Conservation (phyloP, 2,797 vertebrate species). For the Parauchenoglanis punctatus region DNA sequence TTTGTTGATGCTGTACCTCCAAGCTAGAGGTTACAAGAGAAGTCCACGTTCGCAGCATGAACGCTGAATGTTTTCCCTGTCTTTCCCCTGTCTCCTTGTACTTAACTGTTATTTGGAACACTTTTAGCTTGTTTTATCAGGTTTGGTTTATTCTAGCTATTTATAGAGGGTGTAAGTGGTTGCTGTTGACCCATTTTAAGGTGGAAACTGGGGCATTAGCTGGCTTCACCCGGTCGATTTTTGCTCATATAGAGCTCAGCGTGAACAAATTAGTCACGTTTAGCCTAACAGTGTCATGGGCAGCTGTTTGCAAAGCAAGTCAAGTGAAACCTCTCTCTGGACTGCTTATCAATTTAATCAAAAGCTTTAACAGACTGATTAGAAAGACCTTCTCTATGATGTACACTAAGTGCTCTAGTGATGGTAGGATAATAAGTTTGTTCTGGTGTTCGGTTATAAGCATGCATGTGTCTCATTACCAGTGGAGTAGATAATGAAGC, state of each 20-base stretch:
- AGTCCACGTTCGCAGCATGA: not conserved
- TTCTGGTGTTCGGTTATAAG: not conserved
- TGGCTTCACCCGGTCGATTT: constrained; percentile 66
- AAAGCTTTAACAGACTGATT: constrained; percentile 22
- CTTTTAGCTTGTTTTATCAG: constrained; percentile 55
- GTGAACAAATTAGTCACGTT: constrained; percentile 62
- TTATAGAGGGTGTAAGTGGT: constrained; percentile 65
- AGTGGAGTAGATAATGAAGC: not conserved
- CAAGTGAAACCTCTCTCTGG: constrained; percentile 11
- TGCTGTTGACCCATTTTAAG: constrained; percentile 74
- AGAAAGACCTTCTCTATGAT: not conserved
- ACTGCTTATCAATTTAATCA: constrained; percentile 59
- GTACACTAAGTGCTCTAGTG: not conserved
- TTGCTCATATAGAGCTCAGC: constrained; percentile 56
- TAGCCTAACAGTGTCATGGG: constrained; percentile 14
- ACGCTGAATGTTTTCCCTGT: not conserved
- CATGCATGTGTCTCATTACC: not conserved
- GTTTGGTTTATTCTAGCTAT: constrained; percentile 75
- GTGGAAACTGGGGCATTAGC: constrained; percentile 70
- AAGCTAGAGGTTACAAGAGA: not conserved
- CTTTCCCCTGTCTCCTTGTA: no score
- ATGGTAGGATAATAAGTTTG: not conserved
- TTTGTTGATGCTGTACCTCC: constrained; percentile 17
- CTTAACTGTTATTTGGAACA: not conserved
- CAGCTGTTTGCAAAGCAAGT: constrained; percentile 50